Percentiles rank a stretch among this genome's conserved stretches.
These are phyloP conservation scores for Anguilla rostrata DNA, from an alignment of 2,113 vertebrate genomes.

Conservation along the genomic window DNA sequence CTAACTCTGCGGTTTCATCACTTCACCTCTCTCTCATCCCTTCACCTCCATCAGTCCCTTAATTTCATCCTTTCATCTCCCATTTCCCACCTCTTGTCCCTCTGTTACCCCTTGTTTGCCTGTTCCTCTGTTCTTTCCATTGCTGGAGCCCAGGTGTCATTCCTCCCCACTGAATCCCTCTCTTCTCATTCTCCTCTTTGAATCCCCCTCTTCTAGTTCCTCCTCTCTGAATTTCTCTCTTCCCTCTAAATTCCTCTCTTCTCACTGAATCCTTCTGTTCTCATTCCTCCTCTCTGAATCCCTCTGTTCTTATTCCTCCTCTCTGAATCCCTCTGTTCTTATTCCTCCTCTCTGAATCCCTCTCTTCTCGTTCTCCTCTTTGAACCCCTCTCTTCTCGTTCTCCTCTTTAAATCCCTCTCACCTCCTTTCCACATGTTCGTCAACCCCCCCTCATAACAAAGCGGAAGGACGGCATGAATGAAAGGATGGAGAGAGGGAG, in stretches of 20 bases:
- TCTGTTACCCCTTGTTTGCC: too few species aligned
- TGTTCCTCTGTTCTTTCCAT: too few species aligned
- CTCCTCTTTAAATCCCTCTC: neutral
- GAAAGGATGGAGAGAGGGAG: neutral
- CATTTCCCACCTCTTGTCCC: neutral
- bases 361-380: neutral
- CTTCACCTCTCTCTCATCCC: neutral
- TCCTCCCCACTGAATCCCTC: too few species aligned
- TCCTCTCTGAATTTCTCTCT: neutral
- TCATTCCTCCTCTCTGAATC: neutral
- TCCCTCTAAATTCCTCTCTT: too few species aligned
- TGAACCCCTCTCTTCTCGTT: neutral
- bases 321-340: neutral
- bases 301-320: neutral
- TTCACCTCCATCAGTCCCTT: neutral
- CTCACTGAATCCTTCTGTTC: neutral
- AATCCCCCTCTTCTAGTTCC: neutral
- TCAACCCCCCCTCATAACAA: conserved; percentile 52
- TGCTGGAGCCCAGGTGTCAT: too few species aligned
- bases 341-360: neutral
- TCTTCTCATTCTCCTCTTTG: neutral
- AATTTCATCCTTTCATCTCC: neutral
- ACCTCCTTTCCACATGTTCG: conserved; percentile 12
- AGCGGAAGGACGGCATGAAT: conserved; percentile 57
- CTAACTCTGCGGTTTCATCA: too few species aligned